Conservation (phyloP, 2,888 invertebrate species). For the Phyllotreta cruciferae region DNA sequence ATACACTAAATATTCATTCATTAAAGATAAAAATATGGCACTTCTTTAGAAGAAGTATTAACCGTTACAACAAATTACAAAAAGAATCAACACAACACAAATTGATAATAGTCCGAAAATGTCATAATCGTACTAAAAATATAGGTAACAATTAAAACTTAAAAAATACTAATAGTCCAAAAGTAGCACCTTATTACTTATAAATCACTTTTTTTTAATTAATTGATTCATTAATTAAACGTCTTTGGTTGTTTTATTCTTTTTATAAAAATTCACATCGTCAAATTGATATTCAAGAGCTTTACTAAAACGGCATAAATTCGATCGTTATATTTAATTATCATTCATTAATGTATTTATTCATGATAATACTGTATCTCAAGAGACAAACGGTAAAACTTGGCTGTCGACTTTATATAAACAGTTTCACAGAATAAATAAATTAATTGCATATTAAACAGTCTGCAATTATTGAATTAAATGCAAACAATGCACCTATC, state of each 20-base stretch:
- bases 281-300: conserved; percentile 10
- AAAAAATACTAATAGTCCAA: conserved; percentile 38
- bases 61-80: conserved; percentile 40
- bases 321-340: not conserved
- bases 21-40: conserved; percentile 45
- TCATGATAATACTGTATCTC: too few species aligned
- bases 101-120: conserved; percentile 36
- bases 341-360: not conserved
- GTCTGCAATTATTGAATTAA: too few species aligned
- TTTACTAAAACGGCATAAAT: not conserved
- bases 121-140: conserved; percentile 38
- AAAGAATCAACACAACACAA: conserved; percentile 38
- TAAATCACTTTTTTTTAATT: conserved; percentile 41
- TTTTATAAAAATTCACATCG: conserved; percentile 13
- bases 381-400: too few species aligned
- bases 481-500: too few species aligned
- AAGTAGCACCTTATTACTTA: conserved; percentile 48
- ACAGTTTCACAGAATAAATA: too few species aligned
- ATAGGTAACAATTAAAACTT: conserved; percentile 43
- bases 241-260: conserved; percentile 46
- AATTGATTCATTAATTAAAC: conserved; percentile 37
- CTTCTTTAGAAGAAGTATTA: conserved; percentile 43
- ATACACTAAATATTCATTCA: conserved; percentile 46
- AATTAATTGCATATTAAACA: too few species aligned
- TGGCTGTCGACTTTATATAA: too few species aligned